Percentiles rank a stretch among this genome's conserved stretches.
Evolutionary conservation across 2,113 vertebrate genomes (phyloP).

Genomic region (Talpa occidentalis): DNA sequence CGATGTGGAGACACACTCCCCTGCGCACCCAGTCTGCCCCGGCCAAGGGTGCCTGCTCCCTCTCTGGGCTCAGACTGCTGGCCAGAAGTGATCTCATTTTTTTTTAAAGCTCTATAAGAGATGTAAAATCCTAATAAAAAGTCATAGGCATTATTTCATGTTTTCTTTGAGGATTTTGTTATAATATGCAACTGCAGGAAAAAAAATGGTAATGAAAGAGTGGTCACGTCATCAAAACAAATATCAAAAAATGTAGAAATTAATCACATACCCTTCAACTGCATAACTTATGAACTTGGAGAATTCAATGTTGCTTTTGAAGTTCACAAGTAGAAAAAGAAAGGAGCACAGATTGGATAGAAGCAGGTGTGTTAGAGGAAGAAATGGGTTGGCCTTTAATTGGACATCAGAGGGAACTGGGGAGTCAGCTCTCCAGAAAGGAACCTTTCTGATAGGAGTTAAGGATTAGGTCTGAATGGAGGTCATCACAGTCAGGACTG

Average conservation of each 20-base stretch:
- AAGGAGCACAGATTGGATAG: background rate
- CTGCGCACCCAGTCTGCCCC: no score
- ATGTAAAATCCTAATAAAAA: background rate
- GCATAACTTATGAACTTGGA: background rate
- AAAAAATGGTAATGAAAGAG: background rate
- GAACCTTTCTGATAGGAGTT: background rate
- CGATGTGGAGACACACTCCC: no score
- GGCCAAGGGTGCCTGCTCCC: no score
- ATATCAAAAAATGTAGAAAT: background rate
- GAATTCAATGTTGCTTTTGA: background rate
- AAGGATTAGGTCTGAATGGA: background rate
- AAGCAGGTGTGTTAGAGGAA: background rate
- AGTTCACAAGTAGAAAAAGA: background rate
- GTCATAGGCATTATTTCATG: background rate
- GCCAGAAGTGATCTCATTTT: no score
- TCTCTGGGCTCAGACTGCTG: no score
- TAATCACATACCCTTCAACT: background rate
- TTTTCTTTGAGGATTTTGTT: background rate
- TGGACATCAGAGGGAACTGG: background rate
- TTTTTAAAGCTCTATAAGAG: no score
- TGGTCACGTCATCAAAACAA: background rate
- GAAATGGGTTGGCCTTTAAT: background rate
- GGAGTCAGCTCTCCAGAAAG: background rate
- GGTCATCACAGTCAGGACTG: background rate
- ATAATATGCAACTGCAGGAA: background rate